Conservation (phyloP, 2,113 vertebrate genomes). For the Agapornis roseicollis region DNA sequence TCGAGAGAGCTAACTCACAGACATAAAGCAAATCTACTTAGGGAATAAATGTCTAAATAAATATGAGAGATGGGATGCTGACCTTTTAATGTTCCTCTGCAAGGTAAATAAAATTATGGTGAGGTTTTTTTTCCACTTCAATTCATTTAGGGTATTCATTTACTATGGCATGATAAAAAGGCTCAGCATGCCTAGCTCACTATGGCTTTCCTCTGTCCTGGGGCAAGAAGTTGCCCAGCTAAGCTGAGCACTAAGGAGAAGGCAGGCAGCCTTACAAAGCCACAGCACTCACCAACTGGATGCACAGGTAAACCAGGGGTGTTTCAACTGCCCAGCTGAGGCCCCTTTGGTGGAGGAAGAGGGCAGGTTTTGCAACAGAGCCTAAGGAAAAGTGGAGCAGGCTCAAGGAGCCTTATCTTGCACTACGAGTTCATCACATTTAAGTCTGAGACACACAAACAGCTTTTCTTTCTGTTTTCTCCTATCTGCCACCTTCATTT, state of each 20-base stretch:
- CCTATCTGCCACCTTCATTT: conserved; percentile 35
- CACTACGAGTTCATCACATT: fast-evolving
- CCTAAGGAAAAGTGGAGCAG: background rate
- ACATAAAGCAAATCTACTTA: conserved; percentile 41
- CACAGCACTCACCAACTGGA: background rate
- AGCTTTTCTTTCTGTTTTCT: background rate
- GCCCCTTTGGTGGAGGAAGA: background rate
- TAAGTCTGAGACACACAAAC: background rate
- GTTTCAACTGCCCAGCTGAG: background rate
- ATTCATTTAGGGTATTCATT: conserved; percentile 12
- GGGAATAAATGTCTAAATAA: conserved; percentile 50
- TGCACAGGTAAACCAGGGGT: background rate
- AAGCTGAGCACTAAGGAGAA: background rate
- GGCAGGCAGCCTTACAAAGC: background rate
- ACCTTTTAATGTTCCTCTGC: conserved; percentile 17
- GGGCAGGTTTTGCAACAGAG: background rate
- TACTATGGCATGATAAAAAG: background rate
- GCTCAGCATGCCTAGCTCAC: background rate
- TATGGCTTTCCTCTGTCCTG: background rate
- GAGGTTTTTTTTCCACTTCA: background rate
- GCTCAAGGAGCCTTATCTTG: background rate
- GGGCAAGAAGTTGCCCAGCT: background rate
- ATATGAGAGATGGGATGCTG: conserved; percentile 4
- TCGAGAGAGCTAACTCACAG: background rate
- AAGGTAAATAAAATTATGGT: conserved; percentile 26